phyloP scores from a whole-genome alignment of 2,888 invertebrate species.

The Chymomyza procnemis region DNA sequence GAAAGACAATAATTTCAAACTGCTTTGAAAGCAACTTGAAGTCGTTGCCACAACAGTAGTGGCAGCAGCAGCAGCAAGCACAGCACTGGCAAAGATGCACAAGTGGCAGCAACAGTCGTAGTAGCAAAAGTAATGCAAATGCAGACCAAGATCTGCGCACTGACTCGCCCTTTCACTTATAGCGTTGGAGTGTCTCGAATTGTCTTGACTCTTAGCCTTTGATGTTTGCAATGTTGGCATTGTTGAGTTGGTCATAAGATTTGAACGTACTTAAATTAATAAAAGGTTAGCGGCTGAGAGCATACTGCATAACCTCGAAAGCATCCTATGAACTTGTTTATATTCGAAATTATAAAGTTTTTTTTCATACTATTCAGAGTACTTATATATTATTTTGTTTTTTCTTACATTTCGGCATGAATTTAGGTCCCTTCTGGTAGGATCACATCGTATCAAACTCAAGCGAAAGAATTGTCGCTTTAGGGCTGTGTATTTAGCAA shows the following conservation, averaged over 20 bases:
- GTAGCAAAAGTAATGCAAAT: constrained; percentile 67
- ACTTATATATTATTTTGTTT: too few species aligned
- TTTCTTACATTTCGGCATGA: too few species aligned
- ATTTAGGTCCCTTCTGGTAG: too few species aligned
- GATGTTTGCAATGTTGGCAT: not conserved
- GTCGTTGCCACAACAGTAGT: not conserved
- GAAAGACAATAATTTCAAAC: constrained; percentile 64
- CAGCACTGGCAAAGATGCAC: too few species aligned
- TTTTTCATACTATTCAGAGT: too few species aligned
- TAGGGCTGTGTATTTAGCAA: too few species aligned
- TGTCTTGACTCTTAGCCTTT: constrained; percentile 49
- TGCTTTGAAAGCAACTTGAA: constrained; percentile 55
- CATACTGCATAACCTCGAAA: too few species aligned
- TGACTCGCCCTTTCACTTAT: not conserved
- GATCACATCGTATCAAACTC: too few species aligned
- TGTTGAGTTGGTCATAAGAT: not conserved
- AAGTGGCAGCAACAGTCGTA: not conserved
- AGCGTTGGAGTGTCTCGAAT: constrained; percentile 34
- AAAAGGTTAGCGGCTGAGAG: not conserved
- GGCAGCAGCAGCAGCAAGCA: constrained; percentile 25
- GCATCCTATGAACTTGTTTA: too few species aligned
- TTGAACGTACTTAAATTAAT: not conserved
- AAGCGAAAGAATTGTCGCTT: too few species aligned
- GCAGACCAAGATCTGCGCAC: constrained; percentile 48
- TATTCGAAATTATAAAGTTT: too few species aligned